Evolutionary conservation across 2,113 vertebrate genomes (phyloP), one percentile per base, ranked within the genome.

Genomic region (Archilochus colubris): DNA sequence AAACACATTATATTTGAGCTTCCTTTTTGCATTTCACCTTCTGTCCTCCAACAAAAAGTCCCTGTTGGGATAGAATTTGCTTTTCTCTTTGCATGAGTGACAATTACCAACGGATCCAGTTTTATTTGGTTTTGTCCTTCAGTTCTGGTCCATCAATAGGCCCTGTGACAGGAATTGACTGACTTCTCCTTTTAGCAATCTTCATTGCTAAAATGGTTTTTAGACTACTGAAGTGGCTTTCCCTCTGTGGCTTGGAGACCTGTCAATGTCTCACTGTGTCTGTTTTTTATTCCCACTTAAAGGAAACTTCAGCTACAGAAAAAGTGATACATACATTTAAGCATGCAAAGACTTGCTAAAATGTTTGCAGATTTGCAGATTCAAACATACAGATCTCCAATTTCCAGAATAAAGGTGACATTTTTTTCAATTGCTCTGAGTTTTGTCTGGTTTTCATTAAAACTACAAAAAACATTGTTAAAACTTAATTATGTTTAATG

Each of bases 261-360:
- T 79, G 40, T 81, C 66, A 92, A 75, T 82, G 58, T 54, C 53
- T 16, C 50, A 61, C 10, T 38, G 16, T 66, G 54, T 83, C 80
- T 90, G 24, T 18, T 79, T 82, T 50, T 67, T 38, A 58, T 64
- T 91, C 30, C 36, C 78, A 62, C 46, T 76, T 36, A 4, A 83
- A 80, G 14, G 20, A 93, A 86, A 24, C 6, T 54, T 83, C 91
- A 46, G 17, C 7, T 73, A 30, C 14, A 54, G 46, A 81, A 88
- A 17, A 50, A 72, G 21, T 69, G 72, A 86, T 58, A n/a, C 28
- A 54, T 79, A 82, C 76, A 74, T 83, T 48, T 44, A 92, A 87
- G 46, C 44, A 51, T 48, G 20, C 6, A 25, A 58, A 68, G 20
- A 25, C 22, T 64, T 50, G 53, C 31, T 63, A 64, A 46, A 80